A percentile compares a stretch with the other conserved stretches of the same genome.
Evolutionary conservation across 2,888 invertebrate genomes (phyloP).

Genomic region (Melanophora roralis): DNA sequence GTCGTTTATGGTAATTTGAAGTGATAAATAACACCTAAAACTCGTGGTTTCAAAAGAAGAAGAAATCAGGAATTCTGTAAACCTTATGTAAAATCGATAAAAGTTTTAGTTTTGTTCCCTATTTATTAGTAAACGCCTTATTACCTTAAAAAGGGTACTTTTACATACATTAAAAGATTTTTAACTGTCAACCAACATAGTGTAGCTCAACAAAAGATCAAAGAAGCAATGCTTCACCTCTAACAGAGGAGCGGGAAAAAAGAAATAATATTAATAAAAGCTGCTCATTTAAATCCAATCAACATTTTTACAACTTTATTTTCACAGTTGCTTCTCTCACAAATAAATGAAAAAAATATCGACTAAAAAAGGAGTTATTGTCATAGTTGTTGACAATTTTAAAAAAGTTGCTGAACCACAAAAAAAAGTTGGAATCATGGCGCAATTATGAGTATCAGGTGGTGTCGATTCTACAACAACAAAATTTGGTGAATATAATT

Average conservation of each 20-base stretch:
- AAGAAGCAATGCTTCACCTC: background rate
- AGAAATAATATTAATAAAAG: slow-evolving; percentile 32
- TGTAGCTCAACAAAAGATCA: background rate
- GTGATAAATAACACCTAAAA: no score
- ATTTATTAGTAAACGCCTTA: no score
- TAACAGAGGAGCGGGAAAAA: background rate
- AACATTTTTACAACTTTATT: slow-evolving; percentile 57
- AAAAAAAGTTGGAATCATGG: slow-evolving; percentile 29
- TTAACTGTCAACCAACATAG: background rate
- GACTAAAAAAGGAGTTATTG: slow-evolving; percentile 10
- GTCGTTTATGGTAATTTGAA: no score
- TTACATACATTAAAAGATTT: no score
- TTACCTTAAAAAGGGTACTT: no score
- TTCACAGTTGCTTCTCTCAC: slow-evolving; percentile 52
- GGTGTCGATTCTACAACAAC: no score
- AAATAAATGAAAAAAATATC: slow-evolving; percentile 7
- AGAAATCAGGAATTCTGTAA: no score
- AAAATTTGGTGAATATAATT: no score
- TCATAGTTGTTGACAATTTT: slow-evolving; percentile 39
- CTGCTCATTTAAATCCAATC: slow-evolving; percentile 41
- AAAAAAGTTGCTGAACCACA: slow-evolving; percentile 50
- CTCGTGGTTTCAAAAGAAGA: no score
- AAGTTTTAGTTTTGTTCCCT: no score
- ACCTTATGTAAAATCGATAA: no score
- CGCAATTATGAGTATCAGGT: no score